Percentiles rank a stretch among this genome's conserved stretches.
phyloP scores from a whole-genome alignment of 2,888 invertebrate genomes.

The Parnassius glacialis region DNA sequence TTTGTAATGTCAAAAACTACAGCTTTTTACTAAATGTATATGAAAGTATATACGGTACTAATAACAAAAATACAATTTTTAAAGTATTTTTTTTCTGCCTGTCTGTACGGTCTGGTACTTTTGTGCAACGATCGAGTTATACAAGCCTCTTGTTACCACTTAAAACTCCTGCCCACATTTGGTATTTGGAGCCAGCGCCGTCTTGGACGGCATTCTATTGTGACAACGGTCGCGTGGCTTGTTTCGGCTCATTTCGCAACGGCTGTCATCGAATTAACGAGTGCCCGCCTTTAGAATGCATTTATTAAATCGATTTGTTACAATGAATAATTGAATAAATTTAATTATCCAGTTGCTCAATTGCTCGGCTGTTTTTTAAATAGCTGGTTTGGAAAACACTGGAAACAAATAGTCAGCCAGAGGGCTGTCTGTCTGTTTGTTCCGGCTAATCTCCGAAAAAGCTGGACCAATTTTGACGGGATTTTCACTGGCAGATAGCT shows the following conservation, averaged over 20 bases:
- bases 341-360: slow-evolving; percentile 21
- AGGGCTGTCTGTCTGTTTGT: too few relatives aligned
- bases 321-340: slow-evolving; percentile 25
- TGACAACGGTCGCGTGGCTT: slow-evolving; percentile 36
- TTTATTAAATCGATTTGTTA: slow-evolving; percentile 23
- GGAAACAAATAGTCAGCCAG: too few relatives aligned
- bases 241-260: slow-evolving; percentile 38
- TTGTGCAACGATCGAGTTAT: slow-evolving; percentile 20
- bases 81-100: too few relatives aligned
- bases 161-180: slow-evolving; percentile 45
- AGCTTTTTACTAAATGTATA: too few relatives aligned
- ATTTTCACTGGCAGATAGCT: too few relatives aligned
- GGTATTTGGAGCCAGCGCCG: slow-evolving; percentile 42
- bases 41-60: too few relatives aligned
- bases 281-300: slow-evolving; percentile 30
- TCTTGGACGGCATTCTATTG: slow-evolving; percentile 42
- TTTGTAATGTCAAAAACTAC: too few relatives aligned
- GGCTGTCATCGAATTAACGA: slow-evolving; percentile 38
- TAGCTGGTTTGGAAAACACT: too few relatives aligned
- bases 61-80: too few relatives aligned
- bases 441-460: too few relatives aligned
- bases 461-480: too few relatives aligned
- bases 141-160: slow-evolving; percentile 26
- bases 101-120: too few relatives aligned
- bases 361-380: slow-evolving; percentile 7